phyloP scores from a whole-genome alignment of 2,113 vertebrate species.

The Pteropus alecto region DNA sequence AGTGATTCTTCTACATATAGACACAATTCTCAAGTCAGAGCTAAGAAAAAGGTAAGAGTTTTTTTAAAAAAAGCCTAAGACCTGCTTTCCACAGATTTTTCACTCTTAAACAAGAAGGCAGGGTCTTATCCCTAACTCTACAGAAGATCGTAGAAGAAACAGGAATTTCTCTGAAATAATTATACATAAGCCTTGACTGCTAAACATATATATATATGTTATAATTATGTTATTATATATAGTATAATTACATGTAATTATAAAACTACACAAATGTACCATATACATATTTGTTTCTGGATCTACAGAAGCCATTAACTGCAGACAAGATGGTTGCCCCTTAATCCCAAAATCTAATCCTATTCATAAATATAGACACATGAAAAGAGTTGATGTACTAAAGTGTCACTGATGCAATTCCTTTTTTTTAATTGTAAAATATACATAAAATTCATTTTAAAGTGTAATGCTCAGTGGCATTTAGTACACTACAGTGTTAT shows the following conservation, averaged over 20 bases:
- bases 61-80: background rate
- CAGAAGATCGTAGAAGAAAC: background rate
- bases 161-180: background rate
- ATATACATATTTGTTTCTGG: background rate
- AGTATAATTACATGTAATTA: background rate
- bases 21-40: background rate
- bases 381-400: background rate
- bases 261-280: background rate
- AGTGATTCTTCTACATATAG: background rate
- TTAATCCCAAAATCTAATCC: background rate
- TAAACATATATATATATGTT: background rate
- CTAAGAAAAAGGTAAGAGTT: background rate
- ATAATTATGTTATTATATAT: background rate
- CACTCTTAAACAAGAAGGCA: background rate
- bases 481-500: background rate
- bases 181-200: background rate
- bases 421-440: background rate
- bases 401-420: background rate
- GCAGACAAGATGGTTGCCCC: background rate
- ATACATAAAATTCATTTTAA: background rate
- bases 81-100: background rate
- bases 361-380: background rate
- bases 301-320: constrained; percentile 9
- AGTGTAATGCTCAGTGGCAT: background rate
- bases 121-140: background rate